These are phyloP conservation scores for Pterophyllum scalare DNA, from an alignment of 2,113 vertebrate genomes.

Conservation along the genomic window DNA sequence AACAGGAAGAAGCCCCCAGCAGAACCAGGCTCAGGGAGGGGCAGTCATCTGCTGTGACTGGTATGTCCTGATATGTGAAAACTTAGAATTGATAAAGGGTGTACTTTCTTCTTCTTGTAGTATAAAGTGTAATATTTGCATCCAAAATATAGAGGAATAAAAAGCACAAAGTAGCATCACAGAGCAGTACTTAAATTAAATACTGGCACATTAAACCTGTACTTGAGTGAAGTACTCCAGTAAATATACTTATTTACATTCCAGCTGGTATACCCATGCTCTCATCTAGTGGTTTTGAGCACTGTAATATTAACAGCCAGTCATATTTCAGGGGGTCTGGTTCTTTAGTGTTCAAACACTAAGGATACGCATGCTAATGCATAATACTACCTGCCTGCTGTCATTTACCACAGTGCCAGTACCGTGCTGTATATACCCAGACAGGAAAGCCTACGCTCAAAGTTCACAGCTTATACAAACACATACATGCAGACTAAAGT, in stretches of 20 bases:
- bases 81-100: not conserved
- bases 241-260: too few relatives aligned
- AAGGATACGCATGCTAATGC: not conserved
- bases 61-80: not conserved
- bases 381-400: not conserved
- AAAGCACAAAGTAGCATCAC: not conserved
- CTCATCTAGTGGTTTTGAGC: too few relatives aligned
- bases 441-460: conserved; percentile 55
- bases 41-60: too few relatives aligned
- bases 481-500: conserved; percentile 29
- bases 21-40: too few relatives aligned
- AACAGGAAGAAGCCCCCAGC: too few relatives aligned
- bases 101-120: not conserved
- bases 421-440: not conserved
- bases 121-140: not conserved
- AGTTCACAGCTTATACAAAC: conserved; percentile 30
- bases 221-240: too few relatives aligned
- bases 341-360: not conserved
- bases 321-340: too few relatives aligned
- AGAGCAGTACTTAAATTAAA: not conserved
- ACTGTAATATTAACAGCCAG: too few relatives aligned
- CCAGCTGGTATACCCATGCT: too few relatives aligned
- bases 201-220: too few relatives aligned
- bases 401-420: not conserved
- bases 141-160: not conserved